Evolutionary conservation across 1,140 invertebrate species (phyloP), one percentile per base, ranked within the genome.

Genomic region (Atopsyche davidsoni): DNA sequence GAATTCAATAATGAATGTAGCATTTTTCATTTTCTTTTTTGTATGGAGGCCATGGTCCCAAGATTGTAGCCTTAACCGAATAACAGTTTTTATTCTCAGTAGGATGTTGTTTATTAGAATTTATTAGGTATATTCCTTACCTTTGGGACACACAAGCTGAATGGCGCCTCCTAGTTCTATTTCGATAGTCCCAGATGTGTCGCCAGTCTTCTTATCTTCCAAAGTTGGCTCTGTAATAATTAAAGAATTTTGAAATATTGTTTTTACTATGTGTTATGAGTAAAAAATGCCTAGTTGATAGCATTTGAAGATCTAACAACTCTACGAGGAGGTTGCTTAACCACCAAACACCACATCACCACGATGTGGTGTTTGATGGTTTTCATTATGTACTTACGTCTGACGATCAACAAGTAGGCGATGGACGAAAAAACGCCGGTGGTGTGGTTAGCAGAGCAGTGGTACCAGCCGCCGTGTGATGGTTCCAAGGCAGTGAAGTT

Each of bases 391-490:
- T 24, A 49, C 83, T 85, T 75, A 88, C 85, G 81, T 75, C 85
- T 73, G 53, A 89, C 85, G 64, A 85, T 86, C 48, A 89, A 78
- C 63, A 82, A 87, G 67, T 88, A 89, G 58, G 85, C 86, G 61
- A 88, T 88, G 60, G 85, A 87, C 47, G 82, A 83, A 67, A 86
- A 89, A 62, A 81, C 77, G 16, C 84, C 84, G 53, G 86, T 76
- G 55, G 81, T 72, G 69, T 89, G 83, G 47, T 82, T 75, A 35
- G 85, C 83, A 35, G 83, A 83, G 69, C 87, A 89, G 65, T 87
- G 85, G 69, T 89, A 89, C 87, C 87, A 89, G 49, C 86, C 86
- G 62, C 81, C 82, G 65, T 89, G 82, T 55, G 81, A 78, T 24
- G 79, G 70, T 53, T 75, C 76, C 58, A 88, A 85, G 56, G 81